phyloP scores from a whole-genome alignment of 1,140 invertebrate genomes.

The Glossosoma conforme region DNA sequence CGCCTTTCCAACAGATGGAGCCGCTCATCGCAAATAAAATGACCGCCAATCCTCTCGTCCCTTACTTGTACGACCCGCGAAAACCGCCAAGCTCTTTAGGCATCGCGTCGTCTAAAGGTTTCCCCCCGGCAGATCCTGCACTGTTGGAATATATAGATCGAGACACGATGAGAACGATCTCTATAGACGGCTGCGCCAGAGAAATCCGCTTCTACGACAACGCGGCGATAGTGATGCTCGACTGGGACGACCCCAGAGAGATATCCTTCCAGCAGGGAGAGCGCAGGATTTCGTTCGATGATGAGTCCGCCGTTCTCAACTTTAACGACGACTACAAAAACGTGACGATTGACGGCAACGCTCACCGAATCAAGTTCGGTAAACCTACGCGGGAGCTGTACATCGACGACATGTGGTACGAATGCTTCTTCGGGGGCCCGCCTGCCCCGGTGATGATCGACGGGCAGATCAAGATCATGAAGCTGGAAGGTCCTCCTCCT shows the following conservation, averaged over 20 bases:
- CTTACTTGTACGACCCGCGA: slow-evolving; percentile 35
- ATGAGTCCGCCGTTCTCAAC: slow-evolving; percentile 59
- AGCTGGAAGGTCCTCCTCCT: slow-evolving; percentile 83
- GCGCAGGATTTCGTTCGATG: slow-evolving; percentile 62
- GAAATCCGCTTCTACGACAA: slow-evolving; percentile 84
- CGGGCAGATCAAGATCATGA: slow-evolving; percentile 67
- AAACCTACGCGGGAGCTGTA: slow-evolving; percentile 88
- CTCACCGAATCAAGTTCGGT: slow-evolving; percentile 80
- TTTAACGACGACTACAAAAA: slow-evolving; percentile 72
- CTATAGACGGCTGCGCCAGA: slow-evolving; percentile 74
- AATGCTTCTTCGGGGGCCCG: slow-evolving; percentile 88
- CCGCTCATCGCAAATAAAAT: slow-evolving; percentile 41
- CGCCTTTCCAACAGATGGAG: slow-evolving; percentile 34
- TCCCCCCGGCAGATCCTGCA: slow-evolving; percentile 53
- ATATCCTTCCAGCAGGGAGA: slow-evolving; percentile 75
- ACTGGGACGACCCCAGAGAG: slow-evolving; percentile 78
- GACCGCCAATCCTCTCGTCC: slow-evolving; percentile 37
- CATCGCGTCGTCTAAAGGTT: slow-evolving; percentile 37
- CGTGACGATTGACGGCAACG: slow-evolving; percentile 63
- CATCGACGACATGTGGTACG: slow-evolving; percentile 80
- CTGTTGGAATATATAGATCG: slow-evolving; percentile 58
- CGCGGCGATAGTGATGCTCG: slow-evolving; percentile 77
- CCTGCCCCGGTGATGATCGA: slow-evolving; percentile 78
- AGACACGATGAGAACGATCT: slow-evolving; percentile 71
- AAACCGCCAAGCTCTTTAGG: slow-evolving; percentile 39